Evolutionary conservation across 2,797 vertebrate species (phyloP).

Genomic region (Rhincodon typus): DNA sequence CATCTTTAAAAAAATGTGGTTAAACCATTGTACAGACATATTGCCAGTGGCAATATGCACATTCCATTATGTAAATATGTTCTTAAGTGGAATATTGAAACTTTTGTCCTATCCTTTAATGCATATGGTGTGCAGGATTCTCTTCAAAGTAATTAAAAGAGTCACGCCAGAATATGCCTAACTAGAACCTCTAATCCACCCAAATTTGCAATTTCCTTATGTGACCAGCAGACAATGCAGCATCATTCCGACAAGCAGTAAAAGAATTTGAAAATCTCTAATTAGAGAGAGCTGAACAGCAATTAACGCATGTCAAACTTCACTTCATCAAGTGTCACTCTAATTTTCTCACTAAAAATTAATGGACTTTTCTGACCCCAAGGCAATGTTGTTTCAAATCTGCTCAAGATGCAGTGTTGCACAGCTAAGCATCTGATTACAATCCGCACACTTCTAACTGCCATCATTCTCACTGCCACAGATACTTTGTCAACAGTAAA

Average conservation of each 20-base stretch:
- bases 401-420: constrained; percentile 71
- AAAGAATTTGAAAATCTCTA: constrained; percentile 86
- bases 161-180: constrained; percentile 32
- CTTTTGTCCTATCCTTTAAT: not conserved
- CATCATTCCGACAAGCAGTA: constrained; percentile 69
- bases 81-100: not conserved
- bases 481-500: constrained; percentile 73
- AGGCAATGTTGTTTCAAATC: constrained; percentile 72
- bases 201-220: constrained; percentile 54
- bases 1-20: not conserved
- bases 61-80: not conserved
- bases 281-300: constrained; percentile 86
- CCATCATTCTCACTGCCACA: constrained; percentile 67
- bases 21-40: not conserved
- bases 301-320: constrained; percentile 97
- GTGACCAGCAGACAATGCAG: constrained; percentile 66
- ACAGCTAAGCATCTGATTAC: constrained; percentile 78
- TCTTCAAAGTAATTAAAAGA: not conserved
- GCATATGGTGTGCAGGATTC: not conserved
- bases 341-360: constrained; percentile 81
- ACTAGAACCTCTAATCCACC: constrained; percentile 51
- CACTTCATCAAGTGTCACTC: constrained; percentile 95
- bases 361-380: constrained; percentile 67
- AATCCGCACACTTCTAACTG: constrained; percentile 67
- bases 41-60: no score